phyloP scores from a whole-genome alignment of 2,113 vertebrate genomes.

The Microcebus griseorufus region DNA sequence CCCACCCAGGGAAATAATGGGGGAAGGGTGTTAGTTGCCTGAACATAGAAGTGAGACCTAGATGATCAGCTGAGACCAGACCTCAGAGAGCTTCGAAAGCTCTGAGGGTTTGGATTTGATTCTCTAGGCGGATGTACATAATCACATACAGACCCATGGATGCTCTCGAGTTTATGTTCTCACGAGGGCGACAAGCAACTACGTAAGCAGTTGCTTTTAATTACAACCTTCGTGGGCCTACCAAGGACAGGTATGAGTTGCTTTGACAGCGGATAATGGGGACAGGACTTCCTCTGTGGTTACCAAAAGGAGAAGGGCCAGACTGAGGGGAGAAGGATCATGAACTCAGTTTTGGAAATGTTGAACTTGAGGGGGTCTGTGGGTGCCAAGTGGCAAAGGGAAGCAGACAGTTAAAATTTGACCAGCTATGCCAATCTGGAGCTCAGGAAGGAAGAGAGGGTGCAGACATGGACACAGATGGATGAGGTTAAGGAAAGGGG shows the following conservation, averaged over 20 bases:
- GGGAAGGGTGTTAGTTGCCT: neutral
- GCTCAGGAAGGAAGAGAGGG: neutral
- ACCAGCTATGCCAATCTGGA: neutral
- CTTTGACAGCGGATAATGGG: no score
- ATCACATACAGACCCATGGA: no score
- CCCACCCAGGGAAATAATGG: neutral
- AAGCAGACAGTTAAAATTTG: neutral
- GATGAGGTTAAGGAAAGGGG: no score
- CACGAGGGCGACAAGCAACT: fast-evolving
- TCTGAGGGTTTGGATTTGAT: neutral
- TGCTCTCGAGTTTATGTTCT: fast-evolving
- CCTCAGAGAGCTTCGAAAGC: neutral
- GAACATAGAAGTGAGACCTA: neutral
- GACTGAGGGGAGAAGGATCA: neutral
- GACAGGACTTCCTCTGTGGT: neutral
- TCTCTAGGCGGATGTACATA: no score
- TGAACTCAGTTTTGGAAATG: neutral
- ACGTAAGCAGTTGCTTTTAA: neutral
- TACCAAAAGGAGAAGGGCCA: neutral
- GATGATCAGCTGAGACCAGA: neutral
- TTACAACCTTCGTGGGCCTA: no score
- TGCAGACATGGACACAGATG: fast-evolving
- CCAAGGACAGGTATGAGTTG: neutral
- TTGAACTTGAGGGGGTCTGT: neutral
- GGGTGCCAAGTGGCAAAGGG: neutral